These are phyloP conservation scores for Glyphotaelius pellucidus DNA, from an alignment of 2,888 invertebrate species.

Conservation along the genomic window DNA sequence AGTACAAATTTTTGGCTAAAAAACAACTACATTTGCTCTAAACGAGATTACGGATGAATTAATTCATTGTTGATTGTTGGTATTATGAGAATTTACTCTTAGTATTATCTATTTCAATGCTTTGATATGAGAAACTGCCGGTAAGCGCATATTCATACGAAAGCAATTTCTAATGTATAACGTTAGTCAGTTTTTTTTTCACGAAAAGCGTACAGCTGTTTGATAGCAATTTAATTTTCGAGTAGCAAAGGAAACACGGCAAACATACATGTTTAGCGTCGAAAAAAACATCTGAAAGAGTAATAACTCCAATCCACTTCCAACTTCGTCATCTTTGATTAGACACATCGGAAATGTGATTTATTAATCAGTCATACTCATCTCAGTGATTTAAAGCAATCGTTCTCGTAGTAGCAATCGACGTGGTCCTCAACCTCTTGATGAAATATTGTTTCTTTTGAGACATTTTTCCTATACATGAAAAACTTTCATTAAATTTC, in stretches of 20 bases:
- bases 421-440: neutral
- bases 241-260: neutral
- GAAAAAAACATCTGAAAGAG: conserved; percentile 18
- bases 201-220: neutral
- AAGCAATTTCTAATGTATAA: neutral
- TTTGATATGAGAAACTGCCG: neutral
- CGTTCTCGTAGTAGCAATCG: neutral
- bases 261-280: neutral
- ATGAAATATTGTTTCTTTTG: no score
- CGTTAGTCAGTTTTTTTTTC: neutral
- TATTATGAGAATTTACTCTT: no score
- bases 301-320: conserved; percentile 20
- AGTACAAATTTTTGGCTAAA: no score
- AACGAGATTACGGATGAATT: no score
- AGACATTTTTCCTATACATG: no score
- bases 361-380: conserved; percentile 32
- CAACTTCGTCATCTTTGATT: conserved; percentile 42
- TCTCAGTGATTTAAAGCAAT: neutral
- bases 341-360: conserved; percentile 32
- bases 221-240: neutral
- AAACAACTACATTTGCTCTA: no score
- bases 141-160: neutral
- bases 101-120: no score
- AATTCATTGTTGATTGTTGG: no score
- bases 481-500: no score